A percentile compares a stretch with the other conserved stretches of the same genome.
These are phyloP conservation scores for Antheraea yamamai DNA, from an alignment of 2,888 invertebrate species.

Conservation along the genomic window DNA sequence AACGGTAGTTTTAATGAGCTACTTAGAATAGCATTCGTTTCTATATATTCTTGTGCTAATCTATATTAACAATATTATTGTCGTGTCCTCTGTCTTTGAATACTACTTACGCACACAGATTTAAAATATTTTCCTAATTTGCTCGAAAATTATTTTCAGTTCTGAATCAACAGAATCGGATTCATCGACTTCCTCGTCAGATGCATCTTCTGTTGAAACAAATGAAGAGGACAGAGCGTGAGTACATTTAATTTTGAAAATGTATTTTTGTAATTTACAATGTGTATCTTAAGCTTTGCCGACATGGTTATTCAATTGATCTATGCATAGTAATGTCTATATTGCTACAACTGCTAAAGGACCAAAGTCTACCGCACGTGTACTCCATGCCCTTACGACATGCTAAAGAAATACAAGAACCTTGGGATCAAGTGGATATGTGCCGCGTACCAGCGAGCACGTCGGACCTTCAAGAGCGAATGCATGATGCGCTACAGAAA, in stretches of 20 bases:
- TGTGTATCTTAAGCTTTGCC: too few relatives aligned
- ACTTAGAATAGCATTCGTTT: background rate
- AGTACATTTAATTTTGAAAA: constrained; percentile 27
- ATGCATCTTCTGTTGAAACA: constrained; percentile 58
- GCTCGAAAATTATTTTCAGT: constrained; percentile 26
- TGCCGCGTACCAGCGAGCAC: constrained; percentile 58
- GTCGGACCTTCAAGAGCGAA: constrained; percentile 58
- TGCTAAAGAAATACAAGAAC: constrained; percentile 54
- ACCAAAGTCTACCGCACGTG: constrained; percentile 50
- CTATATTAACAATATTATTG: background rate
- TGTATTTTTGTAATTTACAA: background rate
- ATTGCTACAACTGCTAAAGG: too few relatives aligned
- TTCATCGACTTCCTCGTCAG: constrained; percentile 38
- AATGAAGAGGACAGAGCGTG: constrained; percentile 47
- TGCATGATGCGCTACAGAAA: constrained; percentile 70
- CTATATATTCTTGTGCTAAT: background rate
- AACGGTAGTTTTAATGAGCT: background rate
- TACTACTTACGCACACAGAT: background rate
- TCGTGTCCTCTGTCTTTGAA: background rate
- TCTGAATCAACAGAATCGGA: constrained; percentile 33
- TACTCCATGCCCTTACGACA: constrained; percentile 55
- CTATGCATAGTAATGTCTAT: too few relatives aligned
- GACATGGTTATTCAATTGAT: too few relatives aligned
- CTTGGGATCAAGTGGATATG: constrained; percentile 64
- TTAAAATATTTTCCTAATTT: background rate